Base-by-base conservation (phyloP, 2,888 invertebrate species). In the Lepidocyrtoides sp. region DNA sequence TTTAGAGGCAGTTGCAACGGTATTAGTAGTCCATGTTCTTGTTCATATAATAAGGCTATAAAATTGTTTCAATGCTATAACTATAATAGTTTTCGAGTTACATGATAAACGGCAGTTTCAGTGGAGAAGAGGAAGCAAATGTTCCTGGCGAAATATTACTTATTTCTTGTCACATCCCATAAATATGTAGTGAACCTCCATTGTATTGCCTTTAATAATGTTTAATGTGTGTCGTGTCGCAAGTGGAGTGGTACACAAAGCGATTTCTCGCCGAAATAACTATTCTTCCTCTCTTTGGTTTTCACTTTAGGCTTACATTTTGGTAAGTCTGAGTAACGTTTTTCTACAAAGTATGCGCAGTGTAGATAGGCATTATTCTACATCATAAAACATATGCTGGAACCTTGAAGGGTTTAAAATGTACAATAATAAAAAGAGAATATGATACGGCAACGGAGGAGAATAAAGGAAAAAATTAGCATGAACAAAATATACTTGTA, bases 141-240 rank as follows among this genome's bases (percentile, higher is more conserved):
- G 69, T 69, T 41, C 23, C 17, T 41, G 41, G 69, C 17, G 7
- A 69, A 69, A 36, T 69, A 69, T 69, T 69, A 69, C 69, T 36
- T 20, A 69, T 36, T 69, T 69, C 69, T n/a, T 69, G 69, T 69
- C 69, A 69, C 69, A 36, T 69, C 36, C 36, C 69, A 69, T 69
- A 69, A 36, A 63, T 63, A 63, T 29, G n/a, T 63, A n/a, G 63
- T 63, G 63, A 26, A n/a, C 63, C 14, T 1, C 63, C 23, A 36
- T 69, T 69, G 36, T 36, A 69, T 36, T 69, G 69, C 36, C 14
- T 32, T 26, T 63, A 63, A 63, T 63, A 63, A 29, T 63, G 32
- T 5, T 63, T 63, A 63, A 63, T 63, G 63, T 32, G 63, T 29
- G 63, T 29, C 14, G 29, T 29, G 23, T 23, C 32, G 5, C 4